A percentile compares a stretch with the other conserved stretches of the same genome.
These are phyloP conservation scores for Rhipidura dahli DNA, from an alignment of 2,113 vertebrate species.

Conservation along the genomic window DNA sequence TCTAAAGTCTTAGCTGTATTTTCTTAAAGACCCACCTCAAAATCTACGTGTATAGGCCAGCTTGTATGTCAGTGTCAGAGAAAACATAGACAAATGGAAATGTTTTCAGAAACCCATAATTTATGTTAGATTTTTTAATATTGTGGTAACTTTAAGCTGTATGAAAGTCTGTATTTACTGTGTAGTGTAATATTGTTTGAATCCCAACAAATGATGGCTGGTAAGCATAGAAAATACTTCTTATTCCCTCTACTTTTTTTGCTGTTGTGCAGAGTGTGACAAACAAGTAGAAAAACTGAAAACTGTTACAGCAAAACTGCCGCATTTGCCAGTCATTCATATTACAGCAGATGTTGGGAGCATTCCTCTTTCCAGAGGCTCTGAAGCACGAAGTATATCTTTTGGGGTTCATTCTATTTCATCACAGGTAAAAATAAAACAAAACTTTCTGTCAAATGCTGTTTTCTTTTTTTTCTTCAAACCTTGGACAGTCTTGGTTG, in stretches of 20 bases:
- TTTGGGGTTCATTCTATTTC: constrained; percentile 57
- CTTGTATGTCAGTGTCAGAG: not conserved
- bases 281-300: constrained; percentile 56
- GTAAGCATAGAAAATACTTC: not conserved
- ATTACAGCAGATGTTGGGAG: constrained; percentile 28
- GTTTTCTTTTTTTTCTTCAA: not conserved
- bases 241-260: not conserved
- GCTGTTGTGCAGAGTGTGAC: constrained; percentile 36
- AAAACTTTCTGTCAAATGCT: not conserved
- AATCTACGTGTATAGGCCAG: not conserved
- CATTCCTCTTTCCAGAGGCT: constrained; percentile 67
- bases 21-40: not conserved
- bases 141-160: not conserved
- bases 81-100: not conserved
- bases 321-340: not conserved
- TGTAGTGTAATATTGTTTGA: not conserved
- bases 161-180: not conserved
- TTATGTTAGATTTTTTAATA: not conserved
- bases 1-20: not conserved
- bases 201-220: not conserved
- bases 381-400: constrained; percentile 62
- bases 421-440: constrained; percentile 68
- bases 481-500: not conserved
- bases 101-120: not conserved
- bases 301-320: constrained; percentile 45